Evolutionary conservation across 2,113 vertebrate genomes (phyloP), one percentile per base, ranked within the genome.

Genomic region (Micronycteris hirsuta): DNA sequence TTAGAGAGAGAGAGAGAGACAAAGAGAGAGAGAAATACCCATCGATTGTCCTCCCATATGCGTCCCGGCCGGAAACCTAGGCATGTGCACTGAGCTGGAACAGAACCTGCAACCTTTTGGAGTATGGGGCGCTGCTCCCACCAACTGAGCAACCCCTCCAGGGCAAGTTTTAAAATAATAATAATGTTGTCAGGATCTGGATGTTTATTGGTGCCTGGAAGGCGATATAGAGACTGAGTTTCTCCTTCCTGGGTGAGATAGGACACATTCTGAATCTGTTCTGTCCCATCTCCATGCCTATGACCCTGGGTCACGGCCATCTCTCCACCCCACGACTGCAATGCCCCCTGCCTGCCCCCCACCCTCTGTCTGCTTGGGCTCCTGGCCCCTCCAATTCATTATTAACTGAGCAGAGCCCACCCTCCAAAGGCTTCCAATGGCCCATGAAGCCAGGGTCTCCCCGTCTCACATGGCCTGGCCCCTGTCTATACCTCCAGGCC

Each of bases 301-400:
- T 0, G 1, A 80, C 49, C 19, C 4, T 2, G 4, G 47, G 54
- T 67, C 70, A 7, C 9, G 26, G 47, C 12, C 8, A 17, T 31
- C 67, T 28, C n/a, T 45, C n/a, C 3, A 20, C 7, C 38, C 36
- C 16, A 14, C 0, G 26, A 7, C 20, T 13, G 14, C 43, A 14
- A 58, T 0, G 7, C 22, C 15, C 24, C 10, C 28, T 6, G 4
- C 24, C 56, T 4, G 5, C 56, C 56, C 13, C 19, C 54, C 22
- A 56, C 10, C 16, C 26, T 36, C 84, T 22, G 2, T 17, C 31
- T 33, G 5, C 70, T 61, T 33, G 65, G 6, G 22, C 4, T 68
- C 54, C 14, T 31, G 2, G 17, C 22, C 28, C 15, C 24, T 56
- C n/a, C 7, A 7, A n/a, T 14, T 49, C 67, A 17, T 28, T 14